Conservation (phyloP, 2,797 vertebrate species). For the Urophycis tenuis region DNA sequence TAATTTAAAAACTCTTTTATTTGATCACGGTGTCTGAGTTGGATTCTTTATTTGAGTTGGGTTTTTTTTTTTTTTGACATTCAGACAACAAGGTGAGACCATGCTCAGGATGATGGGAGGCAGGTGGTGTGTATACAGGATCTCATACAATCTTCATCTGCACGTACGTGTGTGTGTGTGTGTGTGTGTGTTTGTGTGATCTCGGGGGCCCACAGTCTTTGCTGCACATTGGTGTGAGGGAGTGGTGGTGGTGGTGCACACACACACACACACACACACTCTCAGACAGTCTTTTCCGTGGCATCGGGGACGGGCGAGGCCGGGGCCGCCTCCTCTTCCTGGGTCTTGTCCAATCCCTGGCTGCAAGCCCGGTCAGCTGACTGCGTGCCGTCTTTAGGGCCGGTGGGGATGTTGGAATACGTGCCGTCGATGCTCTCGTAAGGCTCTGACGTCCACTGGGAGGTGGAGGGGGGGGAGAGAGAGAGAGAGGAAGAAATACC, state of each 20-base stretch:
- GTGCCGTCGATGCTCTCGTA: conserved; percentile 72
- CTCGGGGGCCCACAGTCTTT: no score
- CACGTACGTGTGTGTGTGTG: conserved; percentile 37
- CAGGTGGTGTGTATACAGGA: conserved; percentile 30
- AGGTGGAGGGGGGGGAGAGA: neutral
- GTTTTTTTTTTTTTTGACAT: conserved; percentile 55
- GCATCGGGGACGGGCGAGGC: conserved; percentile 53
- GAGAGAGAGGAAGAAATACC: neutral
- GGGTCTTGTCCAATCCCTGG: conserved; percentile 62
- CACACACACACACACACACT: conserved; percentile 36
- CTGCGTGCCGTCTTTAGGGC: conserved; percentile 54
- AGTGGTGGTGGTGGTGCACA: no score
- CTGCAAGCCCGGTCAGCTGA: conserved; percentile 50
- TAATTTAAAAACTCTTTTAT: conserved; percentile 54
- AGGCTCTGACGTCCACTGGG: conserved; percentile 81
- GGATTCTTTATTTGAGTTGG: neutral
- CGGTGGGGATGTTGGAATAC: conserved; percentile 46
- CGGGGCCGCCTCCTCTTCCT: conserved; percentile 61
- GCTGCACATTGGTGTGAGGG: no score
- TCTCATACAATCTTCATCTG: conserved; percentile 17
- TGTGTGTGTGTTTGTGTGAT: conserved; percentile 38
- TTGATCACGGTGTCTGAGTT: conserved; percentile 46
- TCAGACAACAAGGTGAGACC: conserved; percentile 61
- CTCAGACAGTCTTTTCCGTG: conserved; percentile 32
- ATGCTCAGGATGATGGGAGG: conserved; percentile 60